These are phyloP conservation scores for Odontesthes bonariensis DNA, from an alignment of 2,113 vertebrate genomes.

Conservation along the genomic window DNA sequence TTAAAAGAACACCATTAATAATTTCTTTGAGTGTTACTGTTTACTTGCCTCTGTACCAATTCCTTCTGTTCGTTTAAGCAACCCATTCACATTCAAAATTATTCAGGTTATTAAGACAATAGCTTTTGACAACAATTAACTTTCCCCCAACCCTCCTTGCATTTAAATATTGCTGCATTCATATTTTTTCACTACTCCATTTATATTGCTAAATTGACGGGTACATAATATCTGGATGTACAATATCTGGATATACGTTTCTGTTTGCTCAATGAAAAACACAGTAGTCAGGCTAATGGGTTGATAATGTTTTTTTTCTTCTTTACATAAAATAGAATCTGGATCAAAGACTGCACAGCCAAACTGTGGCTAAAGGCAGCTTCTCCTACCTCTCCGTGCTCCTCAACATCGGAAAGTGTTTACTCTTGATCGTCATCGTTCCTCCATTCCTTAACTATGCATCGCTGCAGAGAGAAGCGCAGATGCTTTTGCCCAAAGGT, in stretches of 20 bases:
- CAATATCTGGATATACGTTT: no score
- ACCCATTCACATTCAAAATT: not conserved
- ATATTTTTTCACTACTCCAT: no score
- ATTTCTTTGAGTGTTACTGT: not conserved
- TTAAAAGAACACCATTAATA: not conserved
- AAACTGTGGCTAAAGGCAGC: conserved; percentile 30
- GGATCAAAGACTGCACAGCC: conserved; percentile 15
- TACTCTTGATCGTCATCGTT: conserved; percentile 81
- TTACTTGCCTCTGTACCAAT: no score
- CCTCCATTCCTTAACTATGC: conserved; percentile 87
- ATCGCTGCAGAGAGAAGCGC: conserved; percentile 84
- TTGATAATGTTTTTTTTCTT: not conserved
- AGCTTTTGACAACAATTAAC: not conserved
- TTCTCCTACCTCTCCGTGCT: conserved; percentile 69
- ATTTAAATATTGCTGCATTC: no score
- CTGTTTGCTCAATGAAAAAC: not conserved
- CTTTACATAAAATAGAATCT: conserved; percentile 32
- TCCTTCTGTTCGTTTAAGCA: not conserved
- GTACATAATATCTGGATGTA: no score
- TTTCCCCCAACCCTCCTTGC: no score
- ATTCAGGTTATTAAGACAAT: not conserved
- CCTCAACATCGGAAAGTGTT: conserved; percentile 76
- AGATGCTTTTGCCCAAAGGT: conserved; percentile 83
- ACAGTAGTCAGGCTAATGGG: not conserved
- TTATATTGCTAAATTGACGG: no score